A percentile compares a stretch with the other conserved stretches of the same genome.
Evolutionary conservation across 2,888 invertebrate species (phyloP).

Genomic region (Caenorhabditis uteleia): DNA sequence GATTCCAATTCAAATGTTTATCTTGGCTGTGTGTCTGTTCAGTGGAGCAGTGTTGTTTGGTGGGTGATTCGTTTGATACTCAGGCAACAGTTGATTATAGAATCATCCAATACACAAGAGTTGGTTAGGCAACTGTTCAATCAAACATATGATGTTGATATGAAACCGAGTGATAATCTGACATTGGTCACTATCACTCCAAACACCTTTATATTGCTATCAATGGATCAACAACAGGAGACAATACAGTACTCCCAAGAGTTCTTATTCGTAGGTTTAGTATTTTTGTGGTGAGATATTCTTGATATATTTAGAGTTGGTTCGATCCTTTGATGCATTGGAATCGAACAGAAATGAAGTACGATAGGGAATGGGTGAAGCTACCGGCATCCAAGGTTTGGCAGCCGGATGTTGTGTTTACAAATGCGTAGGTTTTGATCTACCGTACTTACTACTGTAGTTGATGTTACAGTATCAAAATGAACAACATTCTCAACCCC

Average conservation of each 20-base stretch:
- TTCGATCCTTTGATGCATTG: conserved; percentile 54
- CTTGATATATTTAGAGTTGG: conserved; percentile 45
- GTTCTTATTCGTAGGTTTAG: conserved; percentile 38
- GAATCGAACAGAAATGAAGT: conserved; percentile 35
- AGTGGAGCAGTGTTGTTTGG: no score
- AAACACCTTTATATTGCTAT: conserved; percentile 43
- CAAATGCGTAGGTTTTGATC: conserved; percentile 38
- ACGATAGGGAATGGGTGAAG: conserved; percentile 41
- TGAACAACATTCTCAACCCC: conserved; percentile 24
- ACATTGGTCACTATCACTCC: conserved; percentile 43
- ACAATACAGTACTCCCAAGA: conserved; percentile 52
- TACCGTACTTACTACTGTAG: no score
- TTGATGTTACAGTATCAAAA: conserved; percentile 30
- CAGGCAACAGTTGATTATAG: no score
- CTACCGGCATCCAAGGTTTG: conserved; percentile 36
- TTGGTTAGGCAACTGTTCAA: conserved; percentile 17
- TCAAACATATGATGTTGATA: conserved; percentile 21
- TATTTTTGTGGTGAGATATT: not conserved
- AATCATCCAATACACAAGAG: conserved; percentile 12
- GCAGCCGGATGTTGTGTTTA: conserved; percentile 51
- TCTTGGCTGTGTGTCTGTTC: no score
- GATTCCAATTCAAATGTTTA: no score
- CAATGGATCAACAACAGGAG: conserved; percentile 56
- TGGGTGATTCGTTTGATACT: no score
- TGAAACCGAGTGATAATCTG: conserved; percentile 32